Conservation (phyloP, 2,797 vertebrate species). For the Pyrrhura leucotis region DNA sequence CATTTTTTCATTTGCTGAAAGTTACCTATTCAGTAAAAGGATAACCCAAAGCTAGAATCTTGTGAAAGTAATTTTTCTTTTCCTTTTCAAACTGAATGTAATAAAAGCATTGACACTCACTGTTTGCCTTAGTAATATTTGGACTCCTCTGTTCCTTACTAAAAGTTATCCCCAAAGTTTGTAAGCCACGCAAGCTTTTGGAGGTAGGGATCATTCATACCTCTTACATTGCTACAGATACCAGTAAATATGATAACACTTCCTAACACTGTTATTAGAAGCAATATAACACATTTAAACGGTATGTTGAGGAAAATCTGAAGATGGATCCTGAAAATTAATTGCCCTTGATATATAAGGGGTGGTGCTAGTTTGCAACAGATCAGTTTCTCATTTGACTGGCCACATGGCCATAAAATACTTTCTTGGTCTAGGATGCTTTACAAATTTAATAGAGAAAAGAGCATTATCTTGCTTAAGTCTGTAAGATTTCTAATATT, state of each 20-base stretch:
- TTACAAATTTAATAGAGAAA: neutral
- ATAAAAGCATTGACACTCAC: neutral
- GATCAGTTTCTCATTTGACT: neutral
- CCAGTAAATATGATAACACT: neutral
- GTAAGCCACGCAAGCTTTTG: neutral
- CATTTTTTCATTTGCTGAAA: neutral
- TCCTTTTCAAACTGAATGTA: neutral
- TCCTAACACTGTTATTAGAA: neutral
- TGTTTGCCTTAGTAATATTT: neutral
- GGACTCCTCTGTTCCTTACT: neutral
- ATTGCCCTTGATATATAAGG: neutral
- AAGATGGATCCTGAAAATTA: neutral
- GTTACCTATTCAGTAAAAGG: neutral
- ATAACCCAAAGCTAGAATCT: neutral
- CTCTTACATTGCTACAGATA: neutral
- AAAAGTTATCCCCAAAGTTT: neutral
- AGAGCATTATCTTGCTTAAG: rapidly evolving
- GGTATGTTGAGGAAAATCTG: neutral
- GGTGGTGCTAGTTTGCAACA: neutral
- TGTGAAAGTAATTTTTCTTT: neutral
- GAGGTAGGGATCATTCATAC: neutral
- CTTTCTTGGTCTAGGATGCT: neutral
- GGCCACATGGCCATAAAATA: neutral
- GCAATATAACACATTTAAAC: neutral
- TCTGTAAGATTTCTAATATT: neutral